Percentiles rank a stretch among this genome's conserved stretches.
phyloP scores from a whole-genome alignment of 2,797 vertebrate species.

The Furcifer pardalis region DNA sequence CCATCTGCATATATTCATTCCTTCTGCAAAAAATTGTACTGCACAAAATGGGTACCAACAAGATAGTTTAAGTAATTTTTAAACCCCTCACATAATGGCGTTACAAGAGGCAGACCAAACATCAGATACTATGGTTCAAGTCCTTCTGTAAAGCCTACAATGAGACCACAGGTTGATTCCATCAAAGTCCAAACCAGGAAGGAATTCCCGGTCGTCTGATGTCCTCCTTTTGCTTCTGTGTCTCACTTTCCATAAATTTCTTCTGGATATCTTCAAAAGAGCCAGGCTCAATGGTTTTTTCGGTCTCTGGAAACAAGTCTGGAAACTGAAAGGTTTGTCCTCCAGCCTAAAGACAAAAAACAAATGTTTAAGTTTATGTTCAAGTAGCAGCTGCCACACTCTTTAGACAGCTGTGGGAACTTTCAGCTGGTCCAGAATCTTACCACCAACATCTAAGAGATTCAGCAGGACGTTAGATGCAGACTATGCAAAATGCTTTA shows the following conservation, averaged over 20 bases:
- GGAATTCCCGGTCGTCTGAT: conserved; percentile 88
- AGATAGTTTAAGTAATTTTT: background rate
- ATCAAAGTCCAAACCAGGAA: conserved; percentile 90
- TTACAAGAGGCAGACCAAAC: conserved; percentile 31
- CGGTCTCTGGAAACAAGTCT: conserved; percentile 88
- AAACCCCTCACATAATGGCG: background rate
- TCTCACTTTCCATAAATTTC: conserved; percentile 83
- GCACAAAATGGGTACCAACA: conserved; percentile 35
- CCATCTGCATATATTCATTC: conserved; percentile 57
- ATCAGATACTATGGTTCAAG: conserved; percentile 46
- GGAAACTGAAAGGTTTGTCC: conserved; percentile 93
- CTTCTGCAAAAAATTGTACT: conserved; percentile 51
- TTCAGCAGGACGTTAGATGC: background rate
- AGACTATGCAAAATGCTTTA: background rate
- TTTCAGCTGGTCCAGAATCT: conserved; percentile 39
- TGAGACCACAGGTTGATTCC: conserved; percentile 54
- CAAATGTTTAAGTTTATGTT: conserved; percentile 55
- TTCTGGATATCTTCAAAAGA: conserved; percentile 79
- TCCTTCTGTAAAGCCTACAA: conserved; percentile 36
- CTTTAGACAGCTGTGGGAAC: background rate
- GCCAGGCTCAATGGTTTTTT: conserved; percentile 65
- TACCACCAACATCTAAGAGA: conserved; percentile 15
- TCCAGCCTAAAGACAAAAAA: conserved; percentile 78
- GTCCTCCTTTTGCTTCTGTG: conserved; percentile 81
- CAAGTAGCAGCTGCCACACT: conserved; percentile 43